These are phyloP conservation scores for Dryomyza anilis DNA, from an alignment of 2,888 invertebrate species.

Conservation along the genomic window DNA sequence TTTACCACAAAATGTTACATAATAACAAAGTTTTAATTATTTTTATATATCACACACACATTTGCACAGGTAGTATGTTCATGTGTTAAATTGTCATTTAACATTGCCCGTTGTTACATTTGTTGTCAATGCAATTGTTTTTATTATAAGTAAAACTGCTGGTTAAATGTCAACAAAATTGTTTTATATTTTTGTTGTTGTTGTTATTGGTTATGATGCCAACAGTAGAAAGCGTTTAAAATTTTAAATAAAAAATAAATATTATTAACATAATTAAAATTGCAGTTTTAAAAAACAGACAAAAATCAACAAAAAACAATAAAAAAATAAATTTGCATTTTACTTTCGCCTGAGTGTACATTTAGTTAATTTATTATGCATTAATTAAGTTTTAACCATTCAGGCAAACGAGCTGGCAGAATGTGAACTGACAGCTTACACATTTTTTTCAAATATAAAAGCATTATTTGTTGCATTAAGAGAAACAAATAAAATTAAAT, in stretches of 20 bases:
- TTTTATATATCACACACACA: no score
- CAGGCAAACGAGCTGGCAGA: no score
- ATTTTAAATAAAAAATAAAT: conserved; percentile 6
- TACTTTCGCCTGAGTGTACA: background rate
- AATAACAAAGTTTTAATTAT: background rate
- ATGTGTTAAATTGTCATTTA: no score
- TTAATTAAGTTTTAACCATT: conserved; percentile 1
- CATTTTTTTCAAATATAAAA: no score
- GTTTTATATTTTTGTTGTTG: background rate
- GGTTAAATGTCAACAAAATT: conserved; percentile 2
- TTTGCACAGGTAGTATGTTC: no score
- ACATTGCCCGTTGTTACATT: no score
- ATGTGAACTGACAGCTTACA: no score
- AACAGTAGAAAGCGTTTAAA: background rate
- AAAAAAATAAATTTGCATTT: background rate
- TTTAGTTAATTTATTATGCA: conserved; percentile 4
- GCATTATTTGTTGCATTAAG: no score
- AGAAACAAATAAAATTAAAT: no score
- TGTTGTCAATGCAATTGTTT: no score
- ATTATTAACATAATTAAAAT: background rate
- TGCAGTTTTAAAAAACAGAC: background rate
- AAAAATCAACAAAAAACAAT: background rate
- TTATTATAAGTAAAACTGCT: no score
- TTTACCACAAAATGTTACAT: background rate
- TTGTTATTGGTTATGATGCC: background rate